Evolutionary conservation across 2,797 vertebrate species (phyloP).

Genomic region (Poeciliopsis paucimaculata): DNA sequence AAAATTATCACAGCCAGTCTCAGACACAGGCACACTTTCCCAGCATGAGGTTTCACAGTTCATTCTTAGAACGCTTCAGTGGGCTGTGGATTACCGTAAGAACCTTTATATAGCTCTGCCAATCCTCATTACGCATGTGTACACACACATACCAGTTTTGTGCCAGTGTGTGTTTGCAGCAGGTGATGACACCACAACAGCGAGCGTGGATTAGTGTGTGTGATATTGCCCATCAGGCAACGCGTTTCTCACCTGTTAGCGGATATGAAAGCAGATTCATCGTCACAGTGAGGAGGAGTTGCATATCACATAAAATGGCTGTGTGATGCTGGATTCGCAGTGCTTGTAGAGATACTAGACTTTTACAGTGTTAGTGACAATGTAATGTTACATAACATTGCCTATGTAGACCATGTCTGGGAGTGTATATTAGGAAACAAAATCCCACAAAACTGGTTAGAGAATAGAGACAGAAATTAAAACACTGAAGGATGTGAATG

Average conservation of each 20-base stretch:
- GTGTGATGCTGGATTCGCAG: constrained; percentile 1
- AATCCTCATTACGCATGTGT: constrained; percentile 72
- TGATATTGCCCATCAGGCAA: constrained; percentile 20
- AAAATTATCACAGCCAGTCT: constrained; percentile 1
- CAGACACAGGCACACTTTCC: constrained; percentile 13
- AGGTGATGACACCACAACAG: constrained; percentile 39
- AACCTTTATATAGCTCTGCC: constrained; percentile 79
- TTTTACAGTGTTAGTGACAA: constrained; percentile 33
- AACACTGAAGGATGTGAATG: not conserved
- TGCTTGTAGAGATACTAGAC: constrained; percentile 29
- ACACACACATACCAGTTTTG: constrained; percentile 39
- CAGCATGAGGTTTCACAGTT: constrained; percentile 45
- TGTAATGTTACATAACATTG: constrained; percentile 60
- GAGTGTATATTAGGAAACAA: constrained; percentile 30
- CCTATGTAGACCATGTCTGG: constrained; percentile 28
- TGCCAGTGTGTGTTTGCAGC: constrained; percentile 48
- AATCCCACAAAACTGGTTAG: constrained; percentile 1
- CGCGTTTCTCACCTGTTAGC: constrained; percentile 23
- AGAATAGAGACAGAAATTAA: not conserved
- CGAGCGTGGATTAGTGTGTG: constrained; percentile 34
- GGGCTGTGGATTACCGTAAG: constrained; percentile 75
- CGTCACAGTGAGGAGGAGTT: constrained; percentile 6
- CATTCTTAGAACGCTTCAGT: constrained; percentile 66
- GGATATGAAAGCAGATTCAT: not conserved
- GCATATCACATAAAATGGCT: constrained; percentile 12